phyloP scores from a whole-genome alignment of 2,888 invertebrate species.

The Epistrophe grossulariae region DNA sequence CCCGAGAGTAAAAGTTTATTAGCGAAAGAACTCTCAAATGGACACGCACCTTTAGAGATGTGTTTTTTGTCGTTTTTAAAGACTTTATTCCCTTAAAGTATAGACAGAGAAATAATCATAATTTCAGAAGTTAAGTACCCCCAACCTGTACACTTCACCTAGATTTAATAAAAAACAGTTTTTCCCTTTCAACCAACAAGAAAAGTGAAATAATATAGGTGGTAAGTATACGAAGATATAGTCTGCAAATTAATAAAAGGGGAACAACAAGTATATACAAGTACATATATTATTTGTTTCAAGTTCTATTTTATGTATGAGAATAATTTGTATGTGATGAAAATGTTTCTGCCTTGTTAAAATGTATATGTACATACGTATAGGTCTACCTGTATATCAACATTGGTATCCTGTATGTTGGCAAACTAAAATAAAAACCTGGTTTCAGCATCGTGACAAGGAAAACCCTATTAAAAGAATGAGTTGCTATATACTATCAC shows the following conservation, averaged over 20 bases:
- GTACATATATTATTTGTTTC: constrained; percentile 32
- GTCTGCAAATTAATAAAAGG: constrained; percentile 1
- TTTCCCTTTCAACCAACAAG: background rate
- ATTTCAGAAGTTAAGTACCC: too few species aligned
- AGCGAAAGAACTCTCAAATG: too few species aligned
- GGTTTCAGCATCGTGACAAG: constrained; percentile 15
- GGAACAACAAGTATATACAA: constrained; percentile 4
- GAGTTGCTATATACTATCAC: constrained; percentile 18
- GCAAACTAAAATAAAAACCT: constrained; percentile 38
- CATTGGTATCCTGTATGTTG: constrained; percentile 42
- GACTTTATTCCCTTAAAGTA: too few species aligned
- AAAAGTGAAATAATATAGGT: background rate
- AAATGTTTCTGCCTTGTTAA: constrained; percentile 17
- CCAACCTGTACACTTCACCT: constrained; percentile 2
- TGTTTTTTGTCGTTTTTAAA: too few species aligned
- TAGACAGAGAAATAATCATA: too few species aligned
- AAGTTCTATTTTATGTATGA: constrained; percentile 7
- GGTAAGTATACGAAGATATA: background rate
- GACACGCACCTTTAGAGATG: too few species aligned
- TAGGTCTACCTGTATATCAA: constrained; percentile 47
- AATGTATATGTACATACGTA: background rate
- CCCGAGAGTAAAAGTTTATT: too few species aligned
- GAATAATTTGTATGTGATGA: constrained; percentile 42
- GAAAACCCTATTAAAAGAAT: constrained; percentile 21
- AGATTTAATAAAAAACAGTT: background rate